These are phyloP conservation scores for Amphipyra berbera DNA, from an alignment of 2,888 invertebrate species.

Conservation along the genomic window DNA sequence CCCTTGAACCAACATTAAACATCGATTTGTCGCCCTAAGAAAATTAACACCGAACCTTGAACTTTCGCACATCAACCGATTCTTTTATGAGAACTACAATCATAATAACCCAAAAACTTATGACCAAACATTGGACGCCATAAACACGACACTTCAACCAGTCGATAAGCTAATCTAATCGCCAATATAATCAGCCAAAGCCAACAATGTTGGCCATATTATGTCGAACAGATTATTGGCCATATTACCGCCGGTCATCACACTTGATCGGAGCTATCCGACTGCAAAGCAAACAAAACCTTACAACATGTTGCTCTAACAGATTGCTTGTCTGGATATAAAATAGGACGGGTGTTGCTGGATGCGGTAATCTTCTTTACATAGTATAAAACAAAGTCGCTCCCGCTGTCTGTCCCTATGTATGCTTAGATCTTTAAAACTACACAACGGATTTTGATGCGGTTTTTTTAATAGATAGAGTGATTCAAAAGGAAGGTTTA, in stretches of 20 bases:
- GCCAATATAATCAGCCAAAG: conserved; percentile 46
- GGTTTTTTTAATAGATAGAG: too few relatives aligned
- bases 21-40: too few relatives aligned
- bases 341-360: conserved; percentile 2
- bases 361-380: conserved; percentile 33
- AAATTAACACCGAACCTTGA: too few relatives aligned
- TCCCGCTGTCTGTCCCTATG: too few relatives aligned
- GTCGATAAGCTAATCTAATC: conserved; percentile 20
- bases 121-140: conserved; percentile 22
- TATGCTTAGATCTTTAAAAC: too few relatives aligned
- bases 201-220: conserved; percentile 49
- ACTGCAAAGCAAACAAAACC: conserved; percentile 58
- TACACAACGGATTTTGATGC: too few relatives aligned
- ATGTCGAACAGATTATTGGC: conserved; percentile 55
- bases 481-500: too few relatives aligned
- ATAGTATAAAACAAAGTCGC: too few relatives aligned
- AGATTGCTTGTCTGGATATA: conserved; percentile 46
- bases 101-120: conserved; percentile 6
- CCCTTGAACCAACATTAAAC: too few relatives aligned
- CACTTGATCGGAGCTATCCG: conserved; percentile 54
- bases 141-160: conserved; percentile 14
- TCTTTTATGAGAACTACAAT: neutral
- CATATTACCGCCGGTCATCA: conserved; percentile 58
- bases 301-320: conserved; percentile 61
- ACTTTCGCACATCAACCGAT: neutral